Percentiles rank a stretch among this genome's conserved stretches.
These are phyloP conservation scores for Formicarius rufipectus DNA, from an alignment of 2,113 vertebrate genomes.

Conservation along the genomic window DNA sequence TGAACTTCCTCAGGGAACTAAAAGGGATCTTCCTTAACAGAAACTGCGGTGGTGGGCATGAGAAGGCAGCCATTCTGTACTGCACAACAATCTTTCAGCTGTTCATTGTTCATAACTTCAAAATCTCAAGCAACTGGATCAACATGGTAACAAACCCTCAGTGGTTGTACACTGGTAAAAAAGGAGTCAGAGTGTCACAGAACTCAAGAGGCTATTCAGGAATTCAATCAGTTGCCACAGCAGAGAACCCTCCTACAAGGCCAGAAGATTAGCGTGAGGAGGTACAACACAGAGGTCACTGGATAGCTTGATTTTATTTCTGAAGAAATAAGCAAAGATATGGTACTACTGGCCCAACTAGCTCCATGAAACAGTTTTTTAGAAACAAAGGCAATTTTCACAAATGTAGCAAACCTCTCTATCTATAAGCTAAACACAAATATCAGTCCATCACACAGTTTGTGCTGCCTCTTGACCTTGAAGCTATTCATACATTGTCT, in stretches of 20 bases:
- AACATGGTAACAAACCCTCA: background rate
- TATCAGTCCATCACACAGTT: background rate
- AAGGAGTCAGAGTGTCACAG: background rate
- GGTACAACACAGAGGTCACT: background rate
- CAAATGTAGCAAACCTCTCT: background rate
- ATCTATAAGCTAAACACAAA: background rate
- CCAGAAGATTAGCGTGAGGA: background rate
- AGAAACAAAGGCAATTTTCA: constrained; percentile 6
- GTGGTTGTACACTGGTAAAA: background rate
- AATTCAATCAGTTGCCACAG: background rate
- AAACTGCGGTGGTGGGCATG: background rate
- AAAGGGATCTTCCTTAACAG: background rate
- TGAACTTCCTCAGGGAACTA: background rate
- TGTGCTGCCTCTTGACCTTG: constrained; percentile 11
- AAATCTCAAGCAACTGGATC: background rate
- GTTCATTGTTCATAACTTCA: background rate
- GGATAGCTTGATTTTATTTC: background rate
- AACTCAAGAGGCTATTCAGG: background rate
- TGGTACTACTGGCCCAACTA: background rate
- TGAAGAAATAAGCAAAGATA: background rate
- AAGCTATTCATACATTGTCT: background rate
- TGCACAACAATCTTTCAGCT: fast-evolving
- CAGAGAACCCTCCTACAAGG: background rate
- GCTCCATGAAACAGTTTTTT: background rate
- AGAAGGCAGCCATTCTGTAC: background rate